phyloP scores from a whole-genome alignment of 1,140 invertebrate species.

The Drosophila nasuta region DNA sequence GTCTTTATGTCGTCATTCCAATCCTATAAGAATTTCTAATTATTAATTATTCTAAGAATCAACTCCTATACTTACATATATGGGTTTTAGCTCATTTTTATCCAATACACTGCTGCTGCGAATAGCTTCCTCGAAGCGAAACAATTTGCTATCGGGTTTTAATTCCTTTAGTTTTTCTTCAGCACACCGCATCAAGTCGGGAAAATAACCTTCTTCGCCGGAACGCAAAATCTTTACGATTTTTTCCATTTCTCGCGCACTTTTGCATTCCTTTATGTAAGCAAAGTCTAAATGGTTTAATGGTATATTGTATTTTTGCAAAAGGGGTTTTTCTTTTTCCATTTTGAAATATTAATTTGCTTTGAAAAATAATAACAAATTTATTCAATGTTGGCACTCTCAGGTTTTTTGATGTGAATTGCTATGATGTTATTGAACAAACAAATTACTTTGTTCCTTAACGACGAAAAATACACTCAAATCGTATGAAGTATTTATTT shows the following conservation, averaged over 20 bases:
- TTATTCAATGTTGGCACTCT: background rate
- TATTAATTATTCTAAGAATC: background rate
- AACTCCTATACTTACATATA: slow-evolving; percentile 52
- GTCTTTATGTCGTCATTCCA: slow-evolving; percentile 85
- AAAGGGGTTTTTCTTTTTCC: slow-evolving; percentile 77
- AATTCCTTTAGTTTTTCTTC: slow-evolving; percentile 86
- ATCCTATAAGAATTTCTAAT: slow-evolving; percentile 43
- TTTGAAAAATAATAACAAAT: slow-evolving; percentile 10
- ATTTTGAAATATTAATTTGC: slow-evolving; percentile 14
- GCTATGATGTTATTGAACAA: slow-evolving; percentile 39
- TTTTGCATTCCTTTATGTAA: slow-evolving; percentile 86
- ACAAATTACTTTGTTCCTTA: slow-evolving; percentile 18
- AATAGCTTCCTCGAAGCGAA: slow-evolving; percentile 85
- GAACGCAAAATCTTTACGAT: slow-evolving; percentile 88
- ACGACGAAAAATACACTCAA: slow-evolving; percentile 24
- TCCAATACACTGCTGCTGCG: slow-evolving; percentile 47
- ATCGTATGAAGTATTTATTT: background rate
- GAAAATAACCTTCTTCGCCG: slow-evolving; percentile 89
- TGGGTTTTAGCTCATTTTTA: slow-evolving; percentile 80
- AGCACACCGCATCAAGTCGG: slow-evolving; percentile 86
- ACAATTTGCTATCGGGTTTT: slow-evolving; percentile 86
- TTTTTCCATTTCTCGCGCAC: slow-evolving; percentile 87
- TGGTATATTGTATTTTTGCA: slow-evolving; percentile 87
- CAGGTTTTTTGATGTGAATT: slow-evolving; percentile 19
- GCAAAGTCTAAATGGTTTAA: slow-evolving; percentile 87